Percentiles rank a stretch among this genome's conserved stretches.
phyloP scores from a whole-genome alignment of 2,113 vertebrate genomes.

The Clinocottus analis region DNA sequence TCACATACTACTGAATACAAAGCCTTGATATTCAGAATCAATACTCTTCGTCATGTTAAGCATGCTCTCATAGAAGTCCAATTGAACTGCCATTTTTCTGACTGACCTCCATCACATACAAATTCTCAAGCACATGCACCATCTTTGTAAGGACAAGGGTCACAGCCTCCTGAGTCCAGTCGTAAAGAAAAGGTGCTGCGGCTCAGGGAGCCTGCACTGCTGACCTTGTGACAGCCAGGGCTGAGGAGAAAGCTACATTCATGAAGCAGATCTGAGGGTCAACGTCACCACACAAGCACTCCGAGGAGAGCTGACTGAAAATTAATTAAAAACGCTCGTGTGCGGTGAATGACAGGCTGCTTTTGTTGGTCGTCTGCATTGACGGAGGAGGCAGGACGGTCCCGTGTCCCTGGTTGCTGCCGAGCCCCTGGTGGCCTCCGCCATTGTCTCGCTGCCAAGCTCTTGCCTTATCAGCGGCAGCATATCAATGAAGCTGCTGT shows the following conservation, averaged over 20 bases:
- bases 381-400: slow-evolving; percentile 91
- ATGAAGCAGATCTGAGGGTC: slow-evolving; percentile 79
- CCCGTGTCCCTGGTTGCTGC: slow-evolving; percentile 86
- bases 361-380: slow-evolving; percentile 92
- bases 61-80: slow-evolving; percentile 48
- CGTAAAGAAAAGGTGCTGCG: slow-evolving; percentile 45
- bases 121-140: slow-evolving; percentile 26
- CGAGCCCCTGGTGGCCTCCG: slow-evolving; percentile 88
- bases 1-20: slow-evolving; percentile 29
- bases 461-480: slow-evolving; percentile 87
- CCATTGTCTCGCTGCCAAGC: slow-evolving; percentile 92
- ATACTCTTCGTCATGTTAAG: slow-evolving; percentile 63
- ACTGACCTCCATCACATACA: slow-evolving; percentile 50
- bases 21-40: slow-evolving; percentile 50
- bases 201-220: slow-evolving; percentile 62
- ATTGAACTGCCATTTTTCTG: slow-evolving; percentile 34
- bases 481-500: slow-evolving; percentile 96
- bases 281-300: slow-evolving; percentile 78
- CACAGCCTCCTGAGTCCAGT: slow-evolving; percentile 57
- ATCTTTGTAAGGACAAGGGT: slow-evolving; percentile 62
- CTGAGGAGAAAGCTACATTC: slow-evolving; percentile 78
- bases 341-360: slow-evolving; percentile 90
- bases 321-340: slow-evolving; percentile 99
- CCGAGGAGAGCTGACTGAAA: slow-evolving; percentile 92
- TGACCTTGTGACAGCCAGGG: slow-evolving; percentile 81